A percentile compares a stretch with the other conserved stretches of the same genome.
Conservation (phyloP, 1,140 invertebrate species). For the Brachionus sp. region DNA sequence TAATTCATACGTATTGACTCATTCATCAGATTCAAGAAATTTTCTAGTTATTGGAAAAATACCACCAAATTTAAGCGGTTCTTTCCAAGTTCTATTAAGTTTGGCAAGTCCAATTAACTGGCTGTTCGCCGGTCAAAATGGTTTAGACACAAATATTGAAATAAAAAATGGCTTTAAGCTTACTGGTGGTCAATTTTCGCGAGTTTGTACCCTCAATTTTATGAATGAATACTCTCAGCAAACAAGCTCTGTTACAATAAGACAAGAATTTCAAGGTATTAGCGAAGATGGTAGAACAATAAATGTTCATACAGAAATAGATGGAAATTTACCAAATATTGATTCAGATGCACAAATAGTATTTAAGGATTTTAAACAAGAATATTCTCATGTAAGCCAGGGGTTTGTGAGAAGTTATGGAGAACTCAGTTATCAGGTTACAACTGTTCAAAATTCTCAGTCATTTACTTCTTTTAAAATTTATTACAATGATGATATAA, state of each 20-base stretch:
- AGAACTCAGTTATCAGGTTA: not conserved
- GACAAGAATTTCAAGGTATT: slow-evolving; percentile 8
- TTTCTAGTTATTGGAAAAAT: slow-evolving; percentile 38
- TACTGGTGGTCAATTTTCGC: slow-evolving; percentile 15
- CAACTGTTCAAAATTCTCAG: slow-evolving; percentile 4
- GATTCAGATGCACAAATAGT: slow-evolving; percentile 43
- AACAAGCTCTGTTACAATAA: slow-evolving; percentile 11
- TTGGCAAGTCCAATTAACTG: slow-evolving; percentile 32
- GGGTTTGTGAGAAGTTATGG: slow-evolving; percentile 25
- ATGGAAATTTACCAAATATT: not conserved
- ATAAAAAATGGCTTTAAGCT: slow-evolving; percentile 31
- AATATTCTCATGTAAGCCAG: not conserved
- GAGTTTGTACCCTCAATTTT: slow-evolving; percentile 28
- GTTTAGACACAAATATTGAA: not conserved
- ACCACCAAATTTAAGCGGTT: not conserved
- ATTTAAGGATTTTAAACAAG: slow-evolving; percentile 41
- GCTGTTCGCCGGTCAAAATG: slow-evolving; percentile 28
- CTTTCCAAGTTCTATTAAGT: not conserved
- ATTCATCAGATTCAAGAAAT: slow-evolving; percentile 41
- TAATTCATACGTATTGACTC: slow-evolving; percentile 38
- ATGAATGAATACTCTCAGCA: slow-evolving; percentile 1
- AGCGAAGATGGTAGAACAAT: not conserved
- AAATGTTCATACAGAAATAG: slow-evolving; percentile 18
- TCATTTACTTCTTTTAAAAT: slow-evolving; percentile 32
- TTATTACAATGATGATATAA: slow-evolving; percentile 18